phyloP scores from a whole-genome alignment of 1,140 invertebrate genomes.

The Reticulitermes speratus region DNA sequence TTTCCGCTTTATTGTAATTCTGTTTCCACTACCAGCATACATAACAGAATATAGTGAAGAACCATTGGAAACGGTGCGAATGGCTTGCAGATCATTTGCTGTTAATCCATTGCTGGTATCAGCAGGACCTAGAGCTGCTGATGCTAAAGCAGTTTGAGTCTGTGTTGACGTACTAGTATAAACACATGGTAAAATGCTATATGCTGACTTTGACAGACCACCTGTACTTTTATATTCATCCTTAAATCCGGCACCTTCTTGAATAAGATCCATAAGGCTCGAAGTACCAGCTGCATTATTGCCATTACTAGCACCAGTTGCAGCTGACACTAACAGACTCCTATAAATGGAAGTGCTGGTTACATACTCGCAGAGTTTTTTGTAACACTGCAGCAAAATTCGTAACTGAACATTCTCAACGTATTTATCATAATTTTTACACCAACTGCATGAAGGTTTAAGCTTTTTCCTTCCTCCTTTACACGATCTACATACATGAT shows the following conservation, averaged over 20 bases:
- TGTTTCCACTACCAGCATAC: slow-evolving; percentile 74
- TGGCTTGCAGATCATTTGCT: slow-evolving; percentile 49
- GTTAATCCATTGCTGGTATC: slow-evolving; percentile 30
- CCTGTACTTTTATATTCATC: slow-evolving; percentile 72
- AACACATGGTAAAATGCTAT: slow-evolving; percentile 70
- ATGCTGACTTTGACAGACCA: slow-evolving; percentile 66
- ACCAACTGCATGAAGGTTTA: slow-evolving; percentile 80
- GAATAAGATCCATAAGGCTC: slow-evolving; percentile 70
- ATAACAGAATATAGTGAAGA: slow-evolving; percentile 74
- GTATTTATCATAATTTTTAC: slow-evolving; percentile 80
- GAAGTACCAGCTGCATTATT: slow-evolving; percentile 50
- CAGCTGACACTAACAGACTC: slow-evolving; percentile 50
- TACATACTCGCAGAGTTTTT: slow-evolving; percentile 82
- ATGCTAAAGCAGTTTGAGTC: slow-evolving; percentile 33
- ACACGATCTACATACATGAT: slow-evolving; percentile 82
- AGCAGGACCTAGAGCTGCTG: background rate
- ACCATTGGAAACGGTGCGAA: slow-evolving; percentile 63
- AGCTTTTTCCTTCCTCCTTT: slow-evolving; percentile 80
- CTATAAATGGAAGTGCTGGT: slow-evolving; percentile 68
- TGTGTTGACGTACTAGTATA: slow-evolving; percentile 70
- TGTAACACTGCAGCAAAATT: slow-evolving; percentile 82
- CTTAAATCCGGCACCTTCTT: slow-evolving; percentile 74
- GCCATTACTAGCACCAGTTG: slow-evolving; percentile 48
- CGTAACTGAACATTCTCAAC: slow-evolving; percentile 78
- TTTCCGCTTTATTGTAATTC: slow-evolving; percentile 80